These are phyloP conservation scores for Danio kyathit DNA, from an alignment of 2,797 vertebrate genomes.

Conservation along the genomic window DNA sequence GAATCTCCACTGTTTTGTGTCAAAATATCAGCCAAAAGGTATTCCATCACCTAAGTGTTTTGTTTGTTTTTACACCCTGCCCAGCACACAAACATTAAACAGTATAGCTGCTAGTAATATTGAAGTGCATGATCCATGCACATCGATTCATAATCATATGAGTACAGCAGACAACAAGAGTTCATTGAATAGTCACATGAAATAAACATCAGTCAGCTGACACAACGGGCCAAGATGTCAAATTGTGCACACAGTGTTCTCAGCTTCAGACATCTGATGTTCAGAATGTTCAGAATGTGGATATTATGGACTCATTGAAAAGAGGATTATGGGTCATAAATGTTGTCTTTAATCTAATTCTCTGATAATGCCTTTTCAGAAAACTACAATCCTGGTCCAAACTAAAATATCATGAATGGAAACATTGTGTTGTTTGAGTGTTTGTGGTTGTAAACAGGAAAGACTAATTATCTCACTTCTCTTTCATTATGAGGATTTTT, in stretches of 20 bases:
- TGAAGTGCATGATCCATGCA: constrained; percentile 21
- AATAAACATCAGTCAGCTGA: constrained; percentile 47
- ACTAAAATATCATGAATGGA: not conserved
- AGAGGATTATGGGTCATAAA: not conserved
- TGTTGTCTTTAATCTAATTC: not conserved
- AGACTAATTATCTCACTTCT: not conserved
- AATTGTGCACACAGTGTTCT: not conserved
- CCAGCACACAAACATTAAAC: constrained; percentile 5
- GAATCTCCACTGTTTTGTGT: not conserved
- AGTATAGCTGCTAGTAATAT: constrained; percentile 21
- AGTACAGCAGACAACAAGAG: not conserved
- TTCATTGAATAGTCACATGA: constrained; percentile 41
- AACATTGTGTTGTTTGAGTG: not conserved
- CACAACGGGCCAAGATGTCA: not conserved
- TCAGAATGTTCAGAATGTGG: not conserved
- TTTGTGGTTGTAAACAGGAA: not conserved
- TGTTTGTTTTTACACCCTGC: not conserved
- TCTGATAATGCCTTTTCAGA: not conserved
- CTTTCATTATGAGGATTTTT: not conserved
- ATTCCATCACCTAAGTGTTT: not conserved
- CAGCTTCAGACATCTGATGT: not conserved
- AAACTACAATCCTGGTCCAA: not conserved
- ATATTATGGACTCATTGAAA: not conserved
- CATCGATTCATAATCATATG: constrained; percentile 38
- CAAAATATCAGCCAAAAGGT: not conserved